These are phyloP conservation scores for Eucera pruinosa DNA, from an alignment of 2,888 invertebrate genomes.

Conservation along the genomic window DNA sequence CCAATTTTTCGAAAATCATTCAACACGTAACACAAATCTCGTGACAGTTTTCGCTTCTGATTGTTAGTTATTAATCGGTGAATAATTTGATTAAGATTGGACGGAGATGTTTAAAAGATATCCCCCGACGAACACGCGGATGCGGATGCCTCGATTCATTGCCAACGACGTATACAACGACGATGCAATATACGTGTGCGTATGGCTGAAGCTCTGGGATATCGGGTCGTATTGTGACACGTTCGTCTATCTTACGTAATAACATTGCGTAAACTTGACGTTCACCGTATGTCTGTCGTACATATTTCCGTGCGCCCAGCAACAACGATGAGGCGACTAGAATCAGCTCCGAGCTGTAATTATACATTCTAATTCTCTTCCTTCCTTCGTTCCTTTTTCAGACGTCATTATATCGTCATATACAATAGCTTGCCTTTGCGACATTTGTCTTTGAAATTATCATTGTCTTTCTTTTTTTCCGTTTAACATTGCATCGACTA, in stretches of 20 bases:
- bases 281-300: slow-evolving; percentile 69
- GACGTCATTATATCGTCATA: neutral
- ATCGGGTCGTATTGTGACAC: slow-evolving; percentile 71
- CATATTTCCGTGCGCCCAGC: slow-evolving; percentile 76
- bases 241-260: slow-evolving; percentile 76
- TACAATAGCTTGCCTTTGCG: too few species aligned
- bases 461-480: too few species aligned
- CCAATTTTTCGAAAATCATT: too few species aligned
- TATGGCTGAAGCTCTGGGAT: slow-evolving; percentile 38
- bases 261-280: slow-evolving; percentile 80
- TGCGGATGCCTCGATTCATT: slow-evolving; percentile 59
- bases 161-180: slow-evolving; percentile 37
- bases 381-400: slow-evolving; percentile 3
- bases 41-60: too few species aligned
- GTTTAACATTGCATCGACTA: too few species aligned
- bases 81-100: neutral
- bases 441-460: too few species aligned
- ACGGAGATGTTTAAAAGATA: neutral
- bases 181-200: slow-evolving; percentile 26
- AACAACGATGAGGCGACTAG: slow-evolving; percentile 65
- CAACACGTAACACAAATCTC: too few species aligned
- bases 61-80: too few species aligned
- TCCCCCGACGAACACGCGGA: neutral
- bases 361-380: slow-evolving; percentile 12
- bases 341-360: slow-evolving; percentile 10